Evolutionary conservation across 1,140 invertebrate genomes (phyloP), one percentile per base, ranked within the genome.

Genomic region (Zaprionus capensis): DNA sequence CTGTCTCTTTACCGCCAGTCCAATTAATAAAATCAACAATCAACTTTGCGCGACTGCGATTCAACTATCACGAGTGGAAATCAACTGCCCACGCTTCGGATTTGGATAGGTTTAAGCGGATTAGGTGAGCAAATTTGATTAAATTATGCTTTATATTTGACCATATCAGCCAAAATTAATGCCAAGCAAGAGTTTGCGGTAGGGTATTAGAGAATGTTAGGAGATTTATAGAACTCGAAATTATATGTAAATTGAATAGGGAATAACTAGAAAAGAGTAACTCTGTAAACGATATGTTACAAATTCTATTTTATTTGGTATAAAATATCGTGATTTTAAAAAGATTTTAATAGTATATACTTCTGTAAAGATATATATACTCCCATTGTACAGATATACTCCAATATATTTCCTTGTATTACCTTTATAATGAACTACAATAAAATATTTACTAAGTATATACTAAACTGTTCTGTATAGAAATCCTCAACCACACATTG

Each of bases 1-100:
- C 11, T 20, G 15, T 28, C 49, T 55, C 46, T 4, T 1, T 28
- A 31, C 46, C 53, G 12, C 34, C 81, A 90, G 84, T 90, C 85
- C 84, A 88, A 88, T 88, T 88, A 88, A 88, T 88, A 88, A 88
- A 88, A 90, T 90, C 84, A 88, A 90, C 81, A 84, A 51, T 24
- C 46, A 17, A 17, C 41, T 81, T n/a, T 17, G 34, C 7, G 57
- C 7, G 22, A 41, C 22, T 61, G 17, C 61, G 67, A 69, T 83
- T 87, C 77, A 64, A 86, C 83, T 78, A 77, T 80, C 83, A 81
- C 80, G 81, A 88, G 74, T 84, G 81, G 84, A 87, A 81, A 81
- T 78, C 80, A 65, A 49, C 76, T 34, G 78, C 83, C 83, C 84
- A 87, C 83, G 83, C 84, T 20, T n/a, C n/a, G n/a, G 41, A 46